Conservation (phyloP, 2,797 vertebrate genomes). For the Nannoperca australis region DNA sequence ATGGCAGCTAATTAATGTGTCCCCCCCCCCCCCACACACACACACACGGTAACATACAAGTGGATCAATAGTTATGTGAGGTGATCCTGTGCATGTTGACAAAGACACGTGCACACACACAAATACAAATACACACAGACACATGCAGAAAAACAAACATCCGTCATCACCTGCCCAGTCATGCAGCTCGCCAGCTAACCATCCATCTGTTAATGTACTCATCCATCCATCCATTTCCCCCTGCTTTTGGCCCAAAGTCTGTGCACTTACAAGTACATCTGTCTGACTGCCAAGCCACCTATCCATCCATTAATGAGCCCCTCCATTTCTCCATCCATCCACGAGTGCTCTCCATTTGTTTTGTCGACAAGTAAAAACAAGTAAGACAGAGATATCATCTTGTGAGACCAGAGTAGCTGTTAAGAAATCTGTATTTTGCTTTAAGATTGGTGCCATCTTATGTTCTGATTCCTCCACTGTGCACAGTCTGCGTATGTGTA, state of each 20-base stretch:
- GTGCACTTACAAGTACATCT: conserved; percentile 57
- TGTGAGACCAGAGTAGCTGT: background rate
- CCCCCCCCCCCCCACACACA: background rate
- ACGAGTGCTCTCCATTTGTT: conserved; percentile 46
- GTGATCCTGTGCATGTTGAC: background rate
- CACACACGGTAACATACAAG: conserved; percentile 3
- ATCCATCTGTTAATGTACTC: conserved; percentile 65
- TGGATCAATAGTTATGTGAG: background rate
- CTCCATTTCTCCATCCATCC: conserved; percentile 41
- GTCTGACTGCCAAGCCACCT: conserved; percentile 47
- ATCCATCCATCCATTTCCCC: conserved; percentile 33
- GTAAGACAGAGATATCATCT: conserved; percentile 35
- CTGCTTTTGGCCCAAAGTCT: conserved; percentile 52
- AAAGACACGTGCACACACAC: background rate
- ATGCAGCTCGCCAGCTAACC: conserved; percentile 48
- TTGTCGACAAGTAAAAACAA: conserved; percentile 48
- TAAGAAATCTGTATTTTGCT: background rate
- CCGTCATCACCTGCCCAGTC: conserved; percentile 47
- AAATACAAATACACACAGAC: background rate
- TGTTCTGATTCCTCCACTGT: background rate
- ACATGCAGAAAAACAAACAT: conserved; percentile 27
- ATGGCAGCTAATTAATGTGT: conserved; percentile 59
- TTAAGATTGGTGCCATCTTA: background rate
- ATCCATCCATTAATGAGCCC: conserved; percentile 57
- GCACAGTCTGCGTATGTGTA: background rate